Evolutionary conservation across 2,797 vertebrate species (phyloP).

Genomic region (Eremophila alpestris): DNA sequence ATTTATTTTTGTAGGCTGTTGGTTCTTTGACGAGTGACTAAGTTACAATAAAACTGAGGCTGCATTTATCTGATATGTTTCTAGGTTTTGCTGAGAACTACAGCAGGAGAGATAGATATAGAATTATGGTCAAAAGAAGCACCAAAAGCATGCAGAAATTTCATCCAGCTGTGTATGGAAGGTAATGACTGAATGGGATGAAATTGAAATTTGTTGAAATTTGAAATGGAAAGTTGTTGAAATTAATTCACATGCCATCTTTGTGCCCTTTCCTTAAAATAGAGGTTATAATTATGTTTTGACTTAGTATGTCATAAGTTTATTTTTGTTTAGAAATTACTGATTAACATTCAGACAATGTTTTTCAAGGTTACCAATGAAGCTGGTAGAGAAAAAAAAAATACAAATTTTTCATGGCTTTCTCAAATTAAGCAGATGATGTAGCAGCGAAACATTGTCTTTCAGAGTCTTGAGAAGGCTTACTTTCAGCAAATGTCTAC

Average conservation of each 20-base stretch:
- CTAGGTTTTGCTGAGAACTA: slow-evolving; percentile 93
- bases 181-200: slow-evolving; percentile 75
- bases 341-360: neutral
- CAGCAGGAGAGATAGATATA: slow-evolving; percentile 95
- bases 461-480: neutral
- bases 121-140: slow-evolving; percentile 98
- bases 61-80: neutral
- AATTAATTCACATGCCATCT: neutral
- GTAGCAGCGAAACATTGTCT: neutral
- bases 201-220: neutral
- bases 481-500: neutral
- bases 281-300: neutral
- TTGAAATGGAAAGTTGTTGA: neutral
- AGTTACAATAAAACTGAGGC: neutral
- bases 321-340: neutral
- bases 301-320: neutral
- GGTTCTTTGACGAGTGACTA: neutral
- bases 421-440: neutral
- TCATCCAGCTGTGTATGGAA: slow-evolving; percentile 96
- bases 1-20: neutral
- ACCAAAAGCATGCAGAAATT: slow-evolving; percentile 95
- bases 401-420: neutral
- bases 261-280: neutral
- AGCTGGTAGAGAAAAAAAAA: neutral
- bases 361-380: neutral